Evolutionary conservation across 2,113 vertebrate species (phyloP), one percentile per base, ranked within the genome.

Genomic region (Phainopepla nitens): DNA sequence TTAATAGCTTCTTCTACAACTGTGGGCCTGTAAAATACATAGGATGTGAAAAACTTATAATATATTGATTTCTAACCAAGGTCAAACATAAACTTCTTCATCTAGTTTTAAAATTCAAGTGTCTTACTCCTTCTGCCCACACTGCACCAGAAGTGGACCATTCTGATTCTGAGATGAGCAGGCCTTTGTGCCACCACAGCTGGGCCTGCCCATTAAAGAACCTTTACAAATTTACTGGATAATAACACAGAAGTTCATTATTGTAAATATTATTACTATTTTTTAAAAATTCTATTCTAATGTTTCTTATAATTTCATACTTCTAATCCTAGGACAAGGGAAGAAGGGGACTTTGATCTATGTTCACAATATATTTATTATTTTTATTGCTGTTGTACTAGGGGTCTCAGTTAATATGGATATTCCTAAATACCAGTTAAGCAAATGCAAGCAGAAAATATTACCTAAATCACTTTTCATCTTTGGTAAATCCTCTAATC

Each of bases 361-460:
- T 64, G 22, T 9, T 50, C 17, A 86, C 25, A 31, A 64, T 71
- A n/a, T 7, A 65, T 87, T 65, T 89, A 64, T 75, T 83, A 50
- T 62, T 91, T 82, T 35, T 60, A 83, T 56, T 81, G 22, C 10
- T 78, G 7, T 49, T 91, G 28, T 45, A 82, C 21, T 25, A 84
- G 33, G 45, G 23, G 22, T 79, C 49, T 61, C 53, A 72, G 44
- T 93, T 87, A 69, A 15, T 66, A 82, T 45, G 18, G 53, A 35
- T 82, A 61, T 89, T 85, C 86, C 23, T 54, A 85, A 78, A 60
- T 17, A 68, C 6, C 24, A 49, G 19, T 35, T 91, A 87, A 76
- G 56, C 16, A 83, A 76, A 73, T 78, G 56, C 17, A 83, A 89
- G 31, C 27, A 85, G 36, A 85, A 96, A 94, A 79, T 45, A 75